Percentiles rank a stretch among this genome's conserved stretches.
phyloP scores from a whole-genome alignment of 2,888 invertebrate genomes.

The Nudaria mundana region DNA sequence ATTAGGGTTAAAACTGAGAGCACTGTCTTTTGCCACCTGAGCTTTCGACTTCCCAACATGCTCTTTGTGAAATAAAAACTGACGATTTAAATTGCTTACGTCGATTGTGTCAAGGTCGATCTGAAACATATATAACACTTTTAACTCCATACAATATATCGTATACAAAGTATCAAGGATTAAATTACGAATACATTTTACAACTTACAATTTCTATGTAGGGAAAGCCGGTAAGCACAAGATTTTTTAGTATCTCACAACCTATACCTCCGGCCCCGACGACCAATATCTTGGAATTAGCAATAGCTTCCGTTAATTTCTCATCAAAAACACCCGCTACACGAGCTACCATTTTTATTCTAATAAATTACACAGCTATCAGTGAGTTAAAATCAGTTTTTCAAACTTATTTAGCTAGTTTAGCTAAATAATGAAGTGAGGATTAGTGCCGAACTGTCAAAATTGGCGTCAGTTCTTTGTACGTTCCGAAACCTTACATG shows the following conservation, averaged over 20 bases:
- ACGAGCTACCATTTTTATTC: conserved; percentile 83
- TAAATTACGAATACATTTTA: conserved; percentile 7
- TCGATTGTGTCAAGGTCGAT: conserved; percentile 99
- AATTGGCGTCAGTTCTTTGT: conserved; percentile 37
- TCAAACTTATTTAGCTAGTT: conserved; percentile 26
- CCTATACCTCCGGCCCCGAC: conserved; percentile 99
- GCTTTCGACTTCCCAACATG: conserved; percentile 99
- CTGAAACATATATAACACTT: conserved; percentile 81
- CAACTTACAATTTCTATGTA: conserved; percentile 95
- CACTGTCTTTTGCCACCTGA: conserved; percentile 93
- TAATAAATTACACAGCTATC: conserved; percentile 21
- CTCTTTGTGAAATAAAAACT: conserved; percentile 98
- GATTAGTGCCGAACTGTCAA: conserved; percentile 48
- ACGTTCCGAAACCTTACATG: conserved; percentile 26
- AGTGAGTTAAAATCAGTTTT: conserved; percentile 28
- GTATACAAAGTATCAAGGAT: no score
- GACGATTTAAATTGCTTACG: conserved; percentile 98
- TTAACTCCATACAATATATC: no score
- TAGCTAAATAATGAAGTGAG: conserved; percentile 38
- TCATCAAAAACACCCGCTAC: conserved; percentile 85
- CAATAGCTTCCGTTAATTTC: conserved; percentile 84
- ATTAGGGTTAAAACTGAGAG: conserved; percentile 92
- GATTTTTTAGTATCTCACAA: conserved; percentile 98
- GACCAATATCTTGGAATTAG: conserved; percentile 88
- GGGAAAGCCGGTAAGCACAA: conserved; percentile 96